Percentiles rank a stretch among this genome's conserved stretches.
phyloP scores from a whole-genome alignment of 2,888 invertebrate genomes.

The Ptychoptera contaminata region DNA sequence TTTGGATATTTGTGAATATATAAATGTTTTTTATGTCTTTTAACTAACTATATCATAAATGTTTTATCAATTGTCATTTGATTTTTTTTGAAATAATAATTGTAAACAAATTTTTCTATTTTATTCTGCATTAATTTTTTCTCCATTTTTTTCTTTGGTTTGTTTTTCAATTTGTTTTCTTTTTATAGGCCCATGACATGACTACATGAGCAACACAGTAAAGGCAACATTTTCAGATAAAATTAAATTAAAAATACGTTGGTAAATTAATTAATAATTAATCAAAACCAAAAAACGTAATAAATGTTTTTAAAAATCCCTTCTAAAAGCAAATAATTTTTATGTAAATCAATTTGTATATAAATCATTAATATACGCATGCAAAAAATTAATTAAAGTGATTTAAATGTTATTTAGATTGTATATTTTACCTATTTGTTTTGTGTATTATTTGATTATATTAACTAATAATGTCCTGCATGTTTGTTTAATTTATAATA shows the following conservation, averaged over 20 bases:
- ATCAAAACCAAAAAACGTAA: not conserved
- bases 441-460: no score
- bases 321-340: no score
- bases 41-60: not conserved
- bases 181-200: slow-evolving; percentile 11
- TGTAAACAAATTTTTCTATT: slow-evolving; percentile 3
- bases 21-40: not conserved
- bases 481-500: no score
- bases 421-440: no score
- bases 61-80: not conserved
- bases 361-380: not conserved
- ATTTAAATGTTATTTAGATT: slow-evolving; percentile 7
- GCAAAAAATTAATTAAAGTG: no score
- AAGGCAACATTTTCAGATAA: slow-evolving; percentile 12
- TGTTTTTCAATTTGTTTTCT: slow-evolving; percentile 9
- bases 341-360: not conserved
- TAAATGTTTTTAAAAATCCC: not conserved
- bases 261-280: slow-evolving; percentile 8
- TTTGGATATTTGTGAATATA: no score
- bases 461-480: no score
- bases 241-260: slow-evolving; percentile 13
- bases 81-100: slow-evolving; percentile 1
- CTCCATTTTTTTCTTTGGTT: slow-evolving; percentile 8
- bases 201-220: slow-evolving; percentile 13
- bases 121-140: slow-evolving; percentile 2